Conservation (phyloP, 2,113 vertebrate genomes). For the Bostrychus sinensis region DNA sequence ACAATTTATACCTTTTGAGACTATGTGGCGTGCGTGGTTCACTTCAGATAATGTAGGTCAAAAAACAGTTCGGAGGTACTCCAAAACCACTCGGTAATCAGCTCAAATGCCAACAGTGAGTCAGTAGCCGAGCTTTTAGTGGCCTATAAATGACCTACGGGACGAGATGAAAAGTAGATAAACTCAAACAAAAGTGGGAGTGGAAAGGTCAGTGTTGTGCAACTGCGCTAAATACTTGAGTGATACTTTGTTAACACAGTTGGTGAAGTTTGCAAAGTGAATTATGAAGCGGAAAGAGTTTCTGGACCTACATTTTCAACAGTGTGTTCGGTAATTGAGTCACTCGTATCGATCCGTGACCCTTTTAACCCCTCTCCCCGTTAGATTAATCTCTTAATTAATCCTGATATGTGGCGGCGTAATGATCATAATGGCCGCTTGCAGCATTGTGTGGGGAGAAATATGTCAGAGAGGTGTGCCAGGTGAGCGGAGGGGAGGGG, state of each 20-base stretch:
- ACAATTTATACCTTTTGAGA: neutral
- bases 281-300: neutral
- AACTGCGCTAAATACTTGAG: neutral
- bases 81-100: conserved; percentile 8
- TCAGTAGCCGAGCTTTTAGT: conserved; percentile 3
- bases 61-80: conserved; percentile 1
- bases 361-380: conserved; percentile 18
- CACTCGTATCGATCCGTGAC: conserved; percentile 25
- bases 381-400: conserved; percentile 14
- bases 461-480: neutral
- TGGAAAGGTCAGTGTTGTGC: conserved; percentile 16
- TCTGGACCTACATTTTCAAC: conserved; percentile 1
- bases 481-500: conserved; percentile 2
- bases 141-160: neutral
- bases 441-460: neutral
- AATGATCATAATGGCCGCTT: conserved; percentile 12
- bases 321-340: neutral
- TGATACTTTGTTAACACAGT: conserved; percentile 15
- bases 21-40: neutral
- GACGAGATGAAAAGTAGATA: conserved; percentile 3
- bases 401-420: conserved; percentile 9
- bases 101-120: conserved; percentile 21
- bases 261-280: conserved; percentile 7
- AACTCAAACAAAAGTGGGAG: conserved; percentile 4
- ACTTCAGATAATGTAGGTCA: conserved; percentile 14